Conservation (phyloP, 2,888 invertebrate genomes). For the Lasioglossum figueresi region DNA sequence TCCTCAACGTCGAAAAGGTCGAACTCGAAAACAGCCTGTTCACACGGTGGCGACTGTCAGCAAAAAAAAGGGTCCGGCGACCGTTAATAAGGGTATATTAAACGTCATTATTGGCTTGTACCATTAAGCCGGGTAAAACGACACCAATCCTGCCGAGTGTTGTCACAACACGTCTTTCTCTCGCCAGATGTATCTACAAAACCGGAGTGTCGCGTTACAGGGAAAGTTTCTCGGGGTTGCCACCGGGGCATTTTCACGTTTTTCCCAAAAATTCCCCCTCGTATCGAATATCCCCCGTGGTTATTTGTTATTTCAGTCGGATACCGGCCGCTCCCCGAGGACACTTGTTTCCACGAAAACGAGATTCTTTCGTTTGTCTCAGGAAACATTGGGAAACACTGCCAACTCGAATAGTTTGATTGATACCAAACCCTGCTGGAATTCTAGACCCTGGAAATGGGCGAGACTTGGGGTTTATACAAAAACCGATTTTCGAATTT, state of each 20-base stretch:
- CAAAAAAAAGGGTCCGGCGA: neutral
- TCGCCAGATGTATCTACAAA: slow-evolving; percentile 27
- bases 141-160: slow-evolving; percentile 17
- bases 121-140: slow-evolving; percentile 9
- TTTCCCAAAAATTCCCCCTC: slow-evolving; percentile 30
- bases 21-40: slow-evolving; percentile 8
- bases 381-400: neutral
- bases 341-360: slow-evolving; percentile 28
- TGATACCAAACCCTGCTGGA: neutral
- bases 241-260: slow-evolving; percentile 33
- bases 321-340: neutral
- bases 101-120: slow-evolving; percentile 36
- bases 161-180: slow-evolving; percentile 65
- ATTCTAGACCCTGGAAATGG: neutral
- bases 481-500: no score
- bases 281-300: slow-evolving; percentile 39
- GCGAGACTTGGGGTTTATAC: no score
- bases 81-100: slow-evolving; percentile 34
- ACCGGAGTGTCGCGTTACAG: slow-evolving; percentile 52
- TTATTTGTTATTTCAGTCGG: slow-evolving; percentile 56
- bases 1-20: neutral
- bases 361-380: neutral
- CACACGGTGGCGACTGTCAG: neutral
- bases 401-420: neutral
- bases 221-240: slow-evolving; percentile 10